Percentiles rank a stretch among this genome's conserved stretches.
Evolutionary conservation across 2,797 vertebrate genomes (phyloP).

Genomic region (Hypotaenidia okinawae): DNA sequence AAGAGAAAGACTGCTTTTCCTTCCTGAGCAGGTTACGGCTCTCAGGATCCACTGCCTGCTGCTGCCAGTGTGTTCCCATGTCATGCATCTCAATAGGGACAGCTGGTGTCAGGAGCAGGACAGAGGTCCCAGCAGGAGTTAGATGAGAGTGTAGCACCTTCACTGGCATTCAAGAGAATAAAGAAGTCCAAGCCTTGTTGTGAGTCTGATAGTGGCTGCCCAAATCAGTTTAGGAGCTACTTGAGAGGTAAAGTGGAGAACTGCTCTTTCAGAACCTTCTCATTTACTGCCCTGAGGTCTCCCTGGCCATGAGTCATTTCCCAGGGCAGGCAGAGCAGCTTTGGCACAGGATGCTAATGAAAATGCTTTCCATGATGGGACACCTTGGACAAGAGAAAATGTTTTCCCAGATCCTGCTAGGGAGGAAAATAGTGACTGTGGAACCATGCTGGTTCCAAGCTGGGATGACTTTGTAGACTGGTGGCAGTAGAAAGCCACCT

Average conservation of each 20-base stretch:
- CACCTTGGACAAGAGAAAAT: neutral
- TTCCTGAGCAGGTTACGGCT: neutral
- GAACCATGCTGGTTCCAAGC: neutral
- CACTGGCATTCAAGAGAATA: neutral
- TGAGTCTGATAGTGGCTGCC: neutral
- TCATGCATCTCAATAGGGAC: fast-evolving
- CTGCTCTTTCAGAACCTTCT: neutral
- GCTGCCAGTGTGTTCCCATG: neutral
- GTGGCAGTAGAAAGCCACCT: neutral
- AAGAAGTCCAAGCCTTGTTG: neutral
- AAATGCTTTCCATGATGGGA: neutral
- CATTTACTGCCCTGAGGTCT: neutral
- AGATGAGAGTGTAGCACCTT: neutral
- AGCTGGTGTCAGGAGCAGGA: neutral
- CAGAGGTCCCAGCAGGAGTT: neutral
- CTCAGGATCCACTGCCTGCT: neutral
- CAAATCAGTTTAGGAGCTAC: neutral
- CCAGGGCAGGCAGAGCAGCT: neutral
- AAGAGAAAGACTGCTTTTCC: neutral
- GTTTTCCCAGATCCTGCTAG: neutral
- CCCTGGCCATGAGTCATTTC: neutral
- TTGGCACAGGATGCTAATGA: neutral
- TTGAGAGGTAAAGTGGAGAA: neutral
- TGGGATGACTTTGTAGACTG: neutral
- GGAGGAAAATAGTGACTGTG: fast-evolving